Evolutionary conservation across 2,113 vertebrate species (phyloP), one percentile per base, ranked within the genome.

Genomic region (Eidolon helvum): DNA sequence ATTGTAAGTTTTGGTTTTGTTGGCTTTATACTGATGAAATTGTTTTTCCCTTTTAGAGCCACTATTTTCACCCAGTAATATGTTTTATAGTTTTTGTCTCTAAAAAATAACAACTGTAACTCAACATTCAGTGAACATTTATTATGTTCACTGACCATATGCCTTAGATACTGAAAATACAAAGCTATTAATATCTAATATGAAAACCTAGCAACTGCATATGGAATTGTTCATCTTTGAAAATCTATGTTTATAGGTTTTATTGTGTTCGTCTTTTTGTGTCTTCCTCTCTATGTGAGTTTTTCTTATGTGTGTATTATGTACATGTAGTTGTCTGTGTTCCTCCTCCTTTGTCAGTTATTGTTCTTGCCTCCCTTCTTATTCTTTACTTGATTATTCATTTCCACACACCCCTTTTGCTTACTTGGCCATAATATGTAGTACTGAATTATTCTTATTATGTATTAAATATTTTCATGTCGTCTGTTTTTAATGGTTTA

Each of bases 11-110:
- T 96, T 94, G 21, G 53, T 80, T 63, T 55, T 71, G 48, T 87
- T 94, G 38, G 18, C 18, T 90, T 98, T 93, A 55, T 71, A 26
- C 66, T 95, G 48, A 15, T 59, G 16, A 91, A 78, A 77, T 94
- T 96, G 4, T 84, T 90, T 95, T 74, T 21, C 3, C 26, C 45
- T 77, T 82, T 91, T 63, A 92, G 43, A 93, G 35, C 14, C 61
- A 66, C 22, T 11, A 24, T 77, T 94, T 88, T 97, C 35, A 68
- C 10, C 53, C 88, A 78, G 24, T 75, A 53, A 50, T 69, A 3
- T 83, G n/a, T 21, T 75, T 65, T 38, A 10, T 38, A 53, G 38
- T 79, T 92, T 95, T 97, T 19, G 28, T 83, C 48, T 86, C 35
- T 38, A 50, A 19, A 83, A 83, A 79, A 75, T 86, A 95, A 87